Evolutionary conservation across 2,888 invertebrate genomes (phyloP).

Genomic region (Pterostichus niger): DNA sequence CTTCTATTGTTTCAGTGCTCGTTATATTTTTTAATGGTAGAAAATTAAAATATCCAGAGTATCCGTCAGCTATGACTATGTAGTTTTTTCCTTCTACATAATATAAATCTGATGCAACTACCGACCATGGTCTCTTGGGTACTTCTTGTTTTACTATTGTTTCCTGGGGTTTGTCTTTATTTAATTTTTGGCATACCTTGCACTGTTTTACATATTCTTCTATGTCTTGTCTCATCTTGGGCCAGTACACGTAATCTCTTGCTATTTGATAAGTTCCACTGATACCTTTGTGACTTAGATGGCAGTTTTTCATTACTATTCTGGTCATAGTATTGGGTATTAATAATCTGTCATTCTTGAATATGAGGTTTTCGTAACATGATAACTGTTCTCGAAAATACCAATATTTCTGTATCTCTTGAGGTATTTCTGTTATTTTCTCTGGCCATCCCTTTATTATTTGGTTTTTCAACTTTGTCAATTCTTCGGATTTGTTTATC

Average conservation of each 20-base stretch:
- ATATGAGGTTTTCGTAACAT: too few relatives aligned
- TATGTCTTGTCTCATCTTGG: conserved; percentile 1
- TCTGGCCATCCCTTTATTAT: conserved; percentile 34
- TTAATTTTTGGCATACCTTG: neutral
- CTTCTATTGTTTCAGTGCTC: conserved; percentile 45
- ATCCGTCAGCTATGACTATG: conserved; percentile 66
- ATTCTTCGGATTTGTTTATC: neutral
- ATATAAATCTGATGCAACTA: neutral
- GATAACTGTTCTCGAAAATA: too few relatives aligned
- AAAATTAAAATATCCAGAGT: conserved; percentile 53
- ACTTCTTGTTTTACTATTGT: neutral
- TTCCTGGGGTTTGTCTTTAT: neutral
- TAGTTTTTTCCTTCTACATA: conserved; percentile 33
- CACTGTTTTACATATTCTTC: neutral
- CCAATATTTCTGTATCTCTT: conserved; percentile 9
- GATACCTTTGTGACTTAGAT: conserved; percentile 23
- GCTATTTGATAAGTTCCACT: conserved; percentile 67
- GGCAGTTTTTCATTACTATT: neutral
- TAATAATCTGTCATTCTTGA: too few relatives aligned
- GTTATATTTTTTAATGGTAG: conserved; percentile 61
- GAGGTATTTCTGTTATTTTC: neutral
- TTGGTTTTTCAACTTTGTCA: neutral
- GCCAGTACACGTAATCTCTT: neutral
- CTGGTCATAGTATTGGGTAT: too few relatives aligned
- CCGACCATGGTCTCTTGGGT: neutral